These are phyloP conservation scores for Drosophila lacteicornis DNA, from an alignment of 1,140 invertebrate genomes.

Conservation along the genomic window DNA sequence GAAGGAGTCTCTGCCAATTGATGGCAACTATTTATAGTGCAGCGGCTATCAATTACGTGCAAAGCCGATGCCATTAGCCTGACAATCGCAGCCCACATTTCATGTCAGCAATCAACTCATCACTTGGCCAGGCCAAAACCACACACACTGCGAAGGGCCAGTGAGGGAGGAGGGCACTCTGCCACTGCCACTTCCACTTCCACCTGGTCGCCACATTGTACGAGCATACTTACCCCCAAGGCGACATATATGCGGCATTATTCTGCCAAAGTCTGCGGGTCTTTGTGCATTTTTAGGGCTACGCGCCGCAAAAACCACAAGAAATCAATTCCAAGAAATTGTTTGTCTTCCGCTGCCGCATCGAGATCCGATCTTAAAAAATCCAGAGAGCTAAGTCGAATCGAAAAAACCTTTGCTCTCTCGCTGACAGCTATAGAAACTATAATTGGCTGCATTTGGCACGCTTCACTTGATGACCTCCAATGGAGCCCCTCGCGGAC, in stretches of 20 bases:
- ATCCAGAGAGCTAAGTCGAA: neutral
- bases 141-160: neutral
- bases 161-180: constrained; percentile 1
- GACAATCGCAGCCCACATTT: constrained; percentile 39
- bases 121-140: constrained; percentile 18
- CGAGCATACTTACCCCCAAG: neutral
- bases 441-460: constrained; percentile 63
- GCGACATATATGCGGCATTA: constrained; percentile 11
- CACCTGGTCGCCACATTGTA: constrained; percentile 5
- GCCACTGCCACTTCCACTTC: neutral
- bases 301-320: constrained; percentile 74
- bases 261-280: constrained; percentile 17
- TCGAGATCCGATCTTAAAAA: constrained; percentile 1
- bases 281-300: constrained; percentile 73
- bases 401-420: neutral
- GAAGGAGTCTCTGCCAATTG: constrained; percentile 8
- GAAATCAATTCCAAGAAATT: constrained; percentile 81
- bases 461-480: constrained; percentile 59
- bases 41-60: constrained; percentile 35
- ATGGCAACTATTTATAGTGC: constrained; percentile 26
- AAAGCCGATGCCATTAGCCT: constrained; percentile 39
- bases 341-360: constrained; percentile 73
- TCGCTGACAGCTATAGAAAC: constrained; percentile 40
- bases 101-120: constrained; percentile 43
- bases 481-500: constrained; percentile 8